These are phyloP conservation scores for Gyrodactylus bullatarudis DNA, from an alignment of 1,140 invertebrate genomes.

Conservation along the genomic window DNA sequence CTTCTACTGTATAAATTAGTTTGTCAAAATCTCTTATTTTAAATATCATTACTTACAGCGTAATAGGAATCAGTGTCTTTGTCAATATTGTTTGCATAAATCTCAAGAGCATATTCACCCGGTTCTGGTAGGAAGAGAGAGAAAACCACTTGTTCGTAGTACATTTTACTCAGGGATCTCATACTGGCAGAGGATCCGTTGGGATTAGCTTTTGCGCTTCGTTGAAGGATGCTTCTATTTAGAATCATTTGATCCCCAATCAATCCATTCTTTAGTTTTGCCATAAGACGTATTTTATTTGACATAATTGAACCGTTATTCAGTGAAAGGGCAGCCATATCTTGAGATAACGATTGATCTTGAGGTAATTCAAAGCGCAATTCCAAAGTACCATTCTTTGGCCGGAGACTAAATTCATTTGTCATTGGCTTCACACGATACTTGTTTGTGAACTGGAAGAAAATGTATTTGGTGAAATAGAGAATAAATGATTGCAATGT, in stretches of 20 bases:
- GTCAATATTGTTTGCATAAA: conserved; percentile 19
- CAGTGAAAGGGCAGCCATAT: not conserved
- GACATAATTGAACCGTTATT: not conserved
- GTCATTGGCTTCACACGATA: not conserved
- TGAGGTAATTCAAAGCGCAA: not conserved
- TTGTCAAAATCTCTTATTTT: too few relatives aligned
- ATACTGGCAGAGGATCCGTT: not conserved
- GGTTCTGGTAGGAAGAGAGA: conserved; percentile 15
- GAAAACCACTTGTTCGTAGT: conserved; percentile 16
- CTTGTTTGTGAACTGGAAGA: not conserved
- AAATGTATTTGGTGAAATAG: not conserved
- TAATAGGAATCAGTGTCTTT: conserved; percentile 16
- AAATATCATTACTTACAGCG: too few relatives aligned
- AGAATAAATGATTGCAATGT: too few relatives aligned
- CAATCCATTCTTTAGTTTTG: not conserved
- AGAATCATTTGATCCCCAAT: not conserved
- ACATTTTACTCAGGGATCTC: not conserved
- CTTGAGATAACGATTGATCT: not conserved
- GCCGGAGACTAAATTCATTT: not conserved
- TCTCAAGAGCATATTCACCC: conserved; percentile 19
- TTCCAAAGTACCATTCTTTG: not conserved
- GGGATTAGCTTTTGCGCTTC: not conserved
- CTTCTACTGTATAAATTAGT: too few relatives aligned
- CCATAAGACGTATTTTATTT: not conserved
- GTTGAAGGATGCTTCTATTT: not conserved